Evolutionary conservation across 2,888 invertebrate genomes (phyloP).

Genomic region (Cosmia pyralina): DNA sequence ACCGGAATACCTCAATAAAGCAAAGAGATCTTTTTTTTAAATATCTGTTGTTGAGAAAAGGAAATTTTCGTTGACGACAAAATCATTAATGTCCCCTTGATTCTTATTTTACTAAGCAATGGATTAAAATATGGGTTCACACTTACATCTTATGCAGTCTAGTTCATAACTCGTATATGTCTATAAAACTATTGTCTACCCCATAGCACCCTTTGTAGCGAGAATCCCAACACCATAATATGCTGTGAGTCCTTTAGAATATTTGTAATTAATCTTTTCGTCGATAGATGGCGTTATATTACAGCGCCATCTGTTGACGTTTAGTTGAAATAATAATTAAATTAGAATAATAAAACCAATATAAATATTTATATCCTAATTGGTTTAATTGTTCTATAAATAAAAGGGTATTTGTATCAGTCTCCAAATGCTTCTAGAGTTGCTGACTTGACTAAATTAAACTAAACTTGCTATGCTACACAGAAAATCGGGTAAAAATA

Average conservation of each 20-base stretch:
- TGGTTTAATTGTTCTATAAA: slow-evolving; percentile 39
- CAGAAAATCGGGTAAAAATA: slow-evolving; percentile 38
- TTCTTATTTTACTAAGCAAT: background rate
- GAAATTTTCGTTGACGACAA: no score
- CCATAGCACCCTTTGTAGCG: slow-evolving; percentile 55
- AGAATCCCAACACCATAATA: slow-evolving; percentile 24
- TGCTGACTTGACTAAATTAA: slow-evolving; percentile 27
- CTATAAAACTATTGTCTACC: slow-evolving; percentile 46
- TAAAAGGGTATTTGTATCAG: slow-evolving; percentile 25
- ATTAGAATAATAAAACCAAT: slow-evolving; percentile 47
- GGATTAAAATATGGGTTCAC: background rate
- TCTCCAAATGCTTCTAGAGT: slow-evolving; percentile 38
- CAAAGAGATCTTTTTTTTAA: no score
- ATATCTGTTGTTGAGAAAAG: no score
- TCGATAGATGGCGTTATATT: slow-evolving; percentile 48
- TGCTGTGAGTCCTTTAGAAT: slow-evolving; percentile 32
- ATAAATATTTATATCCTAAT: slow-evolving; percentile 11
- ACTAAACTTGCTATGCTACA: slow-evolving; percentile 43
- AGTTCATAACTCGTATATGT: slow-evolving; percentile 30
- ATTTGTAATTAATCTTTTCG: slow-evolving; percentile 32
- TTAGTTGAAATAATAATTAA: slow-evolving; percentile 36
- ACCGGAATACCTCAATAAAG: no score
- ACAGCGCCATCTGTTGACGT: slow-evolving; percentile 46
- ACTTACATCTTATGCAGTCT: slow-evolving; percentile 19
- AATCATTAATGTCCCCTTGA: background rate